Base-by-base conservation (phyloP, 2,113 vertebrate genomes). In the Dinomys branickii region DNA sequence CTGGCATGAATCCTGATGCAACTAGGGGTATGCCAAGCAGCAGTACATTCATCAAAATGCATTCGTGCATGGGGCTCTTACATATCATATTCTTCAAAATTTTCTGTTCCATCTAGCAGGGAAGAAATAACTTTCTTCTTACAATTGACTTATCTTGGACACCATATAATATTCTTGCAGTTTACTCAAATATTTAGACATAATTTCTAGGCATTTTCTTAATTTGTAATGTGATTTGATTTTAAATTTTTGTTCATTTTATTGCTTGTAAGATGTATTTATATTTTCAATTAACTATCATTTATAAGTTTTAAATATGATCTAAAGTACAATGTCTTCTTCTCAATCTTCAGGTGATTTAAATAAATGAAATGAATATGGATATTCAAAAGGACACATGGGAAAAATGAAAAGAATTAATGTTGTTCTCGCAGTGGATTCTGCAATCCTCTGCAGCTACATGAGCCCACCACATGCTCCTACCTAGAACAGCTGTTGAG, bases 1-100 rank as follows among this genome's bases (percentile, higher is more conserved):
- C 44, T 95, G 84, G 61, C 84, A 90, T 67, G 47, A 95, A 75
- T 93, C n/a, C 33, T 95, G 41, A 10, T 35, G 59, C 3, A 35
- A 13, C 11, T 4, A 24, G 9, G 3, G 4, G 77, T n/a, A 61
- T 33, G 47, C 4, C 28, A 88, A 81, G 6, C 44, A 86, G 30
- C 44, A 69, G 7, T 12, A 2, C 26, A 52, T 19, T 88, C 26
- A 19, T 85, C 8, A 85, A 63, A 71, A 86, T 82, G 4, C 2
- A 69, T 20, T 78, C 47, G 20, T 87, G 2, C 3, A 12, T 86
- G n/a, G 67, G 24, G 10, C 17, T 93, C 58, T 73, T 59, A 17
- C 11, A 91, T 59, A 83, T 78, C 33, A 63, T 38, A 83, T 59
- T 78, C 61, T 82, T 58, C 38, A 67, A 54, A 80, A 77, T 52